Evolutionary conservation across 2,113 vertebrate genomes (phyloP).

Genomic region (Acanthochromis polyacanthus): DNA sequence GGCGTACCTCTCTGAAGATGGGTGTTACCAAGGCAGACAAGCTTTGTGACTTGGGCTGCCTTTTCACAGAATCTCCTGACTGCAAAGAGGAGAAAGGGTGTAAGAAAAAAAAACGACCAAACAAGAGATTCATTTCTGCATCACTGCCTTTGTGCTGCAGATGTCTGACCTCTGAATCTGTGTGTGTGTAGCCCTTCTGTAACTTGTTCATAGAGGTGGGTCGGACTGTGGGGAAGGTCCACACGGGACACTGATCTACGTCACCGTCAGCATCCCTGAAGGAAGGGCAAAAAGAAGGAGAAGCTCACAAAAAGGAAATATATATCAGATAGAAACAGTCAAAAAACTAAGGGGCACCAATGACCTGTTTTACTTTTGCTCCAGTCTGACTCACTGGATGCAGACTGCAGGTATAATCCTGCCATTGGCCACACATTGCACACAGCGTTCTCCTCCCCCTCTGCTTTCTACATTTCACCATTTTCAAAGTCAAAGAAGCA

Average conservation of each 20-base stretch:
- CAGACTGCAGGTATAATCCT: too few species aligned
- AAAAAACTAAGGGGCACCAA: too few species aligned
- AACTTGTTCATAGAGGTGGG: conserved; percentile 91
- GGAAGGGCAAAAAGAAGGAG: not conserved
- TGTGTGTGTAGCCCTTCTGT: conserved; percentile 89
- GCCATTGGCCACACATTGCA: too few species aligned
- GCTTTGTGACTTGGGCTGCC: conserved; percentile 94
- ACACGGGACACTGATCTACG: conserved; percentile 91
- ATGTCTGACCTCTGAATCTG: conserved; percentile 88
- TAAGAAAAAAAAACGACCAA: not conserved
- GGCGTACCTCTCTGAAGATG: conserved; percentile 94
- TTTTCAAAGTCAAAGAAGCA: too few species aligned
- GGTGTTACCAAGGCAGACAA: conserved; percentile 95
- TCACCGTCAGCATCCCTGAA: conserved; percentile 92
- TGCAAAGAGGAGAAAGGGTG: conserved; percentile 29
- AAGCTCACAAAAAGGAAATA: not conserved
- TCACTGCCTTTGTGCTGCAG: not conserved
- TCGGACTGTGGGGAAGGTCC: conserved; percentile 96
- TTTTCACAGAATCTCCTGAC: conserved; percentile 89
- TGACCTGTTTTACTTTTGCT: too few species aligned
- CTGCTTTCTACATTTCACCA: too few species aligned
- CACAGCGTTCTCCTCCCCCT: too few species aligned
- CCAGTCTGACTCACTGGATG: too few species aligned
- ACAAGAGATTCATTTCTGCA: not conserved
- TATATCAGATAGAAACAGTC: not conserved